Conservation (phyloP, 2,888 invertebrate species). For the Drosophila nigritarsus region DNA sequence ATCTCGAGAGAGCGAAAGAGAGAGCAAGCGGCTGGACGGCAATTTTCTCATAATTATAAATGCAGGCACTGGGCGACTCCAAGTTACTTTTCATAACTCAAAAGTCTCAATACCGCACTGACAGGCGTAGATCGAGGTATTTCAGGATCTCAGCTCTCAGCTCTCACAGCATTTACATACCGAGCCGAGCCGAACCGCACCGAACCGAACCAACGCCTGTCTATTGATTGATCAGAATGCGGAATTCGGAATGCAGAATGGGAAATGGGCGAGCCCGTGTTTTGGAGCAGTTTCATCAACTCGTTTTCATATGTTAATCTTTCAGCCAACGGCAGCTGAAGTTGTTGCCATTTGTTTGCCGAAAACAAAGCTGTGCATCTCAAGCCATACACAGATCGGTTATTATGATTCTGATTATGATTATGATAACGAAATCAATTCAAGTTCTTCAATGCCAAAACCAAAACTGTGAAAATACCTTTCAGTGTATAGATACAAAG, state of each 20-base stretch:
- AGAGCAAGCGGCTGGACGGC: constrained; percentile 30
- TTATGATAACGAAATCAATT: constrained; percentile 15
- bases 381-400: neutral
- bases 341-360: constrained; percentile 16
- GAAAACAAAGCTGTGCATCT: constrained; percentile 16
- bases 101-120: constrained; percentile 65
- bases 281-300: constrained; percentile 62
- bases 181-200: neutral
- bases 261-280: constrained; percentile 46
- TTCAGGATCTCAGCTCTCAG: constrained; percentile 1
- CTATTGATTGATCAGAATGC: constrained; percentile 67
- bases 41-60: constrained; percentile 77
- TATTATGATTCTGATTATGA: constrained; percentile 13
- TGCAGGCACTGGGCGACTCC: constrained; percentile 54
- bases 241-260: constrained; percentile 12
- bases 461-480: constrained; percentile 40
- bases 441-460: constrained; percentile 15
- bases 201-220: constrained; percentile 3
- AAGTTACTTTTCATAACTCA: constrained; percentile 58
- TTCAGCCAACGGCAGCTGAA: constrained; percentile 45
- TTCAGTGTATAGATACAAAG: constrained; percentile 13
- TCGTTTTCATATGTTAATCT: constrained; percentile 64
- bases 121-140: constrained; percentile 51
- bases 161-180: constrained; percentile 58
- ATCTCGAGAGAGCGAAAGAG: neutral